Base-by-base conservation (phyloP, 2,888 invertebrate genomes). In the Dioctria linearis region DNA sequence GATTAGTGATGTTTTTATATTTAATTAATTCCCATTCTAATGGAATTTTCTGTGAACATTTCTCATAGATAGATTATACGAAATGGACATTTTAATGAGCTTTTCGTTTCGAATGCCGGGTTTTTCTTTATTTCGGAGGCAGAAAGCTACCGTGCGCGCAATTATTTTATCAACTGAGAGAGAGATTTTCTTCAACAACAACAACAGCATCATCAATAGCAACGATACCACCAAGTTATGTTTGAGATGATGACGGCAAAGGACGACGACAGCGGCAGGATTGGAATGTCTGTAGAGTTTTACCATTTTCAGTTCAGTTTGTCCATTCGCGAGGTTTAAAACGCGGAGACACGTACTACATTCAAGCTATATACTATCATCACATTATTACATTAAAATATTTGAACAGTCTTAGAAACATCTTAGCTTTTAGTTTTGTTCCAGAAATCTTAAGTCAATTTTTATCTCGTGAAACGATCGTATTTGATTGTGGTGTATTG, bases 111-210 rank as follows among this genome's bases (percentile, higher is more conserved):
- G 61, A 59, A 75, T 51, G 61, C 75, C 75, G 75, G 75, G 75
- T 75, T 59, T 59, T 42, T 59, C 75, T 25, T 25, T 25, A 25
- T 25, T 25, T 46, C 59, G 75, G 75, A 43, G 46, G 75, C 59
- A 75, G 13, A 75, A 75, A 75, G 75, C 75, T 61, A 75, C 42
- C 75, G 75, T 75, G 75, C 75, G 75, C 75, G 75, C 46, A 59
- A 59, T 75, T 75, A 57, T 73, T 57, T 40, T 59, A 75, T 75
- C 57, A 75, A 75, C 61, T 75, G 75, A 75, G 75, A 59, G 75
- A 75, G 75, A 75, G 75, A 75, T 75, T 59, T 75, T 61, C 57
- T 42, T 42, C 75, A 43, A 59, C 59, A 25, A 25, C 25, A 25
- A 25, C 25, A 25, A 25, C 25, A 25, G 25, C 25, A 25, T 25